These are phyloP conservation scores for Cetoscarus ocellatus DNA, from an alignment of 2,797 vertebrate genomes.

Conservation along the genomic window DNA sequence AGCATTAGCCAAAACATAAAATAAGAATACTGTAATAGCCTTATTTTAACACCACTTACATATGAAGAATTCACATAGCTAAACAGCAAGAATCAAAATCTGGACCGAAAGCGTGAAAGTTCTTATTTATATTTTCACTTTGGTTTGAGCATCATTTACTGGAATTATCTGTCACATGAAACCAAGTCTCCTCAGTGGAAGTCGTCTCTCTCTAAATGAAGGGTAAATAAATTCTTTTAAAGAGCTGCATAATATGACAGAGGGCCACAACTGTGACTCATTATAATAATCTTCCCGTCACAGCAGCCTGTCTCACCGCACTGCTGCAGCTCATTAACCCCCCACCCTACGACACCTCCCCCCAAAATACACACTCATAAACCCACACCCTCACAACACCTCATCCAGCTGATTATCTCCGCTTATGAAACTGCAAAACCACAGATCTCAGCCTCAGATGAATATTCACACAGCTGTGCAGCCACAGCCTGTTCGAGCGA, in stretches of 20 bases:
- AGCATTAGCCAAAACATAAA: too few relatives aligned
- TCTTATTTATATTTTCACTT: too few relatives aligned
- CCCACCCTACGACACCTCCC: background rate
- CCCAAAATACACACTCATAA: background rate
- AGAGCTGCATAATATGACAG: conserved; percentile 24
- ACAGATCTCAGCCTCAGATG: background rate
- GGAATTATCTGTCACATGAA: too few relatives aligned
- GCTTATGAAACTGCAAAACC: background rate
- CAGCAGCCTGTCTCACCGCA: conserved; percentile 40
- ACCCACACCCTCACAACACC: conserved; percentile 17
- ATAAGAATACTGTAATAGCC: too few relatives aligned
- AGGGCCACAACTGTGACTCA: conserved; percentile 47
- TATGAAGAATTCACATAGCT: too few relatives aligned
- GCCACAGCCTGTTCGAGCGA: background rate
- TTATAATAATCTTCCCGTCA: conserved; percentile 44
- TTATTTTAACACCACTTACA: too few relatives aligned
- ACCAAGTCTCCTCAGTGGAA: background rate
- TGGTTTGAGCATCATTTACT: background rate
- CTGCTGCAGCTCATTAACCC: conserved; percentile 45
- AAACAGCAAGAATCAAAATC: too few relatives aligned
- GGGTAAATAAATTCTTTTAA: conserved; percentile 39
- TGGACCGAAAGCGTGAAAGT: too few relatives aligned
- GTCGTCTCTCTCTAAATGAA: background rate
- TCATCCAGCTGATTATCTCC: conserved; percentile 31
- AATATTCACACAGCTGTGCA: conserved; percentile 2